These are phyloP conservation scores for Sarcophaga caerulescens DNA, from an alignment of 2,888 invertebrate genomes.

Conservation along the genomic window DNA sequence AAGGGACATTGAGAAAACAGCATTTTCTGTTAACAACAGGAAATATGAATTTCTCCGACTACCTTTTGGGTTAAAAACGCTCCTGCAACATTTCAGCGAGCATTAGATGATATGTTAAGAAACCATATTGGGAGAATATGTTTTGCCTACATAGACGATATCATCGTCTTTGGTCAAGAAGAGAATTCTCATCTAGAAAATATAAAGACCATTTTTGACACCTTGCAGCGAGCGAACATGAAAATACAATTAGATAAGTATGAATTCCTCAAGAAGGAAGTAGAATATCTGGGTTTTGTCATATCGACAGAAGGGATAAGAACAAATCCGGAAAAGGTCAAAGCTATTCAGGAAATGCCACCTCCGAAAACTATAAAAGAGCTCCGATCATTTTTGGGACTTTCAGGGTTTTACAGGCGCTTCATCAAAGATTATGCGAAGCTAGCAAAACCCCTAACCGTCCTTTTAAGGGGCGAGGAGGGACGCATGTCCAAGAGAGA, in stretches of 20 bases:
- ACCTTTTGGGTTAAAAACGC: background rate
- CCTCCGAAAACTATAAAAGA: background rate
- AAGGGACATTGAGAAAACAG: too few relatives aligned
- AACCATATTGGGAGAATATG: background rate
- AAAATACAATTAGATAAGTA: background rate
- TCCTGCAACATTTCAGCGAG: too few relatives aligned
- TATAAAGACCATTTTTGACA: background rate
- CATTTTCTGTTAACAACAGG: background rate
- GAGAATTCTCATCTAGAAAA: background rate
- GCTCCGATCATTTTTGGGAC: background rate
- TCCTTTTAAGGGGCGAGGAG: conserved; percentile 49
- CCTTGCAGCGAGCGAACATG: background rate
- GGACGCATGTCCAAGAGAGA: conserved; percentile 49
- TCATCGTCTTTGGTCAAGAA: background rate
- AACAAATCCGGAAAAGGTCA: background rate
- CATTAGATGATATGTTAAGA: too few relatives aligned
- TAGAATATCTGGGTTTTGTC: background rate
- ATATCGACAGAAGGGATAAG: background rate
- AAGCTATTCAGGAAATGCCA: background rate
- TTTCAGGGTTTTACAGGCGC: conserved; percentile 41
- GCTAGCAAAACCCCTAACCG: conserved; percentile 51
- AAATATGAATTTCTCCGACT: background rate
- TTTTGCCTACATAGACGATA: conserved; percentile 2
- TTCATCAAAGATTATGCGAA: conserved; percentile 28
- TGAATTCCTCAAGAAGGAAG: too few relatives aligned